Percentiles rank a stretch among this genome's conserved stretches.
phyloP scores from a whole-genome alignment of 2,797 vertebrate genomes.

The Bufotes viridis region DNA sequence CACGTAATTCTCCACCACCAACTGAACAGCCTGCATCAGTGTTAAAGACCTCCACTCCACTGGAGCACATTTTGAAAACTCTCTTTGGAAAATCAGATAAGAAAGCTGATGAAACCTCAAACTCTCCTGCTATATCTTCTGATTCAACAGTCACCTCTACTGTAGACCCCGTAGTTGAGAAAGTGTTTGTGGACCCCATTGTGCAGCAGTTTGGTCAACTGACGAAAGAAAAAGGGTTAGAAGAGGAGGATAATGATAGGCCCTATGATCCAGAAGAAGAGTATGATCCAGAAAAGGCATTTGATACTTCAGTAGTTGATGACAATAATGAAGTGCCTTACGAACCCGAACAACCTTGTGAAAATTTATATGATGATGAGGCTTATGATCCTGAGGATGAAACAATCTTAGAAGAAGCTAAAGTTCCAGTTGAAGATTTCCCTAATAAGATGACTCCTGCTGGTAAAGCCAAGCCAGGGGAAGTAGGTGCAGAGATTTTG shows the following conservation, averaged over 20 bases:
- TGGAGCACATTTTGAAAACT: slow-evolving; percentile 89
- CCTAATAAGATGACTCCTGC: slow-evolving; percentile 75
- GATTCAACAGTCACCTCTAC: background rate
- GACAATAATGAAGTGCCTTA: slow-evolving; percentile 66
- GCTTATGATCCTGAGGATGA: slow-evolving; percentile 97
- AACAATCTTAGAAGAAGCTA: slow-evolving; percentile 90
- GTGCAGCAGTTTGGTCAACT: slow-evolving; percentile 91
- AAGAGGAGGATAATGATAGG: slow-evolving; percentile 85
- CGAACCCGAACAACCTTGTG: slow-evolving; percentile 64
- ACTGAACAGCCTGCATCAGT: slow-evolving; percentile 52
- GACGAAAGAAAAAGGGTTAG: slow-evolving; percentile 80
- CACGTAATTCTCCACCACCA: slow-evolving; percentile 68
- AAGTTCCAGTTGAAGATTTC: slow-evolving; percentile 80
- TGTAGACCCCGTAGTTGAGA: slow-evolving; percentile 65
- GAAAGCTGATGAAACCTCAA: slow-evolving; percentile 6
- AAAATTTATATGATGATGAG: slow-evolving; percentile 74
- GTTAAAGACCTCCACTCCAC: slow-evolving; percentile 76
- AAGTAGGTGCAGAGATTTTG: slow-evolving; percentile 61
- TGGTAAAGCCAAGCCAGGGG: slow-evolving; percentile 64
- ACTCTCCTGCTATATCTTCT: slow-evolving; percentile 55
- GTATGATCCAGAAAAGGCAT: slow-evolving; percentile 83
- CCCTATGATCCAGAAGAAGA: slow-evolving; percentile 97
- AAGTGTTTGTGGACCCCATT: slow-evolving; percentile 82
- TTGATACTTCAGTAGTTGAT: slow-evolving; percentile 65
- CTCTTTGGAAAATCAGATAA: slow-evolving; percentile 84